Base-by-base conservation (phyloP, 2,888 invertebrate species). In the Halictus quadricinctus region DNA sequence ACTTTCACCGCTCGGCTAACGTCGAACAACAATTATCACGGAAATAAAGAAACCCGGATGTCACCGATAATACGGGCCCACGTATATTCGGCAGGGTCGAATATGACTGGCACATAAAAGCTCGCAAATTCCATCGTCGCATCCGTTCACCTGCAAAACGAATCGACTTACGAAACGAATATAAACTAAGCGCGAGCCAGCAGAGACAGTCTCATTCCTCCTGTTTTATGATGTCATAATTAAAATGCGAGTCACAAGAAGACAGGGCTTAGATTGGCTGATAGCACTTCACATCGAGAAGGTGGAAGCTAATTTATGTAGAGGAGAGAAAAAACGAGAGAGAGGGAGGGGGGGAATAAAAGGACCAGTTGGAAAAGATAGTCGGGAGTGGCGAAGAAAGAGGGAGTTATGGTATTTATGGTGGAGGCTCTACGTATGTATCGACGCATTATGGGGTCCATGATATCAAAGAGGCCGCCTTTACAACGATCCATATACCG, bases 391-490 rank as follows among this genome's bases (percentile, higher is more conserved):
- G 60, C 76, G 41, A 74, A 81, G 79, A 88, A 81, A 79, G 78
- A 85, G 80, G 80, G 77, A 81, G 66, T 84, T 83, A 87, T 84
- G 93, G 93, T 93, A 94, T 94, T 94, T 94, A 94, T 91, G 92
- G 93, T 88, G 85, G 83, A 85, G 87, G 88, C 83, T 84, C 82
- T 88, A 88, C 85, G 88, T 89, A 89, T 89, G 91, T 89, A 91
- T 90, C 87, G 87, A 85, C 88, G 91, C 90, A 86, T 89, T 90
- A 91, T 89, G 87, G 86, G 88, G 79, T 81, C 76, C 86, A 73
- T 43, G 81, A 81, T 90, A 93, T 94, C 94, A 94, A 94, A 94
- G 94, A 87, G 87, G 88, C 94, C 94, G 93, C 91, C 89, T 90
- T 93, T 93, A 92, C 91, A 92, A 88, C 92, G 88, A 90, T 87